Conservation (phyloP, 2,797 vertebrate species). For the Crocidura indochinensis region DNA sequence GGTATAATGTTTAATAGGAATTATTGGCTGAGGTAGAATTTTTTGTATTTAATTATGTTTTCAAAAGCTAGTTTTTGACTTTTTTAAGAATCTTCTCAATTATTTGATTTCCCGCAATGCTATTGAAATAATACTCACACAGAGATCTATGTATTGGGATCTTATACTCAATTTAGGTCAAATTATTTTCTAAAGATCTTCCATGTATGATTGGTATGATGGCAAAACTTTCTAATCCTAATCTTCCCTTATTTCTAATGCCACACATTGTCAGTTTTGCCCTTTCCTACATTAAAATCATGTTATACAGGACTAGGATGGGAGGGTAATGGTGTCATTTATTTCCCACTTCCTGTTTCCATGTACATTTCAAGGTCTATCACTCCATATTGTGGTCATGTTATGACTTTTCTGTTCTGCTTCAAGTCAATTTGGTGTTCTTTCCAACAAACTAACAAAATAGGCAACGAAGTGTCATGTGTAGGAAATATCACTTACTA, state of each 20-base stretch:
- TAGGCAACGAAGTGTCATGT: neutral
- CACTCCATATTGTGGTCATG: neutral
- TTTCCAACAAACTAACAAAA: neutral
- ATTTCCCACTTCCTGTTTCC: neutral
- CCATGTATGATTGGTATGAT: neutral
- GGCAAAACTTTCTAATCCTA: neutral
- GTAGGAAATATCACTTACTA: neutral
- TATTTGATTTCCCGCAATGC: neutral
- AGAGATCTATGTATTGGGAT: neutral
- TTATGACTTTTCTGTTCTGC: neutral
- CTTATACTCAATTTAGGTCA: neutral
- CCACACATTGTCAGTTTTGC: neutral
- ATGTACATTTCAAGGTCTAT: neutral
- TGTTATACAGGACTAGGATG: too few species aligned
- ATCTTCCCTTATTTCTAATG: neutral
- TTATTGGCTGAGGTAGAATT: neutral
- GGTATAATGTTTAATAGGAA: neutral
- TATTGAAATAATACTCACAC: neutral
- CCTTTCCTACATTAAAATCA: neutral
- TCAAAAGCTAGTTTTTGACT: neutral
- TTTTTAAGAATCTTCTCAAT: neutral
- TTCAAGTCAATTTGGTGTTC: too few species aligned
- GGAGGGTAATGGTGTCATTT: fast-evolving
- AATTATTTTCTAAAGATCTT: constrained; percentile 17
- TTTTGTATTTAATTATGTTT: constrained; percentile 34